Conservation (phyloP, 2,888 invertebrate genomes). For the Selenia dentaria region DNA sequence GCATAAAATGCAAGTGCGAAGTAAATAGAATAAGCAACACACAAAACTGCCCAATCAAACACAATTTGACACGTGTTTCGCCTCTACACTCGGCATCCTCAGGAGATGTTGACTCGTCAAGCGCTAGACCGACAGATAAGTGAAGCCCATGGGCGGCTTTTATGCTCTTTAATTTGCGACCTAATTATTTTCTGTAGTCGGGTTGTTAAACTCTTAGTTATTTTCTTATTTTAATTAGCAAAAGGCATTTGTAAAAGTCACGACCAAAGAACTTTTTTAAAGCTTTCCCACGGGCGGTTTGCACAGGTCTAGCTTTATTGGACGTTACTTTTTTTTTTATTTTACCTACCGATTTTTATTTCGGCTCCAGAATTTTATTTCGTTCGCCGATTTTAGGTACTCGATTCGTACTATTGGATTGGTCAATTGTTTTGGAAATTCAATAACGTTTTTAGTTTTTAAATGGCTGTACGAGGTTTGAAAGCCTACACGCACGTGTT, state of each 20-base stretch:
- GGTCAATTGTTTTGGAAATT: slow-evolving; percentile 31
- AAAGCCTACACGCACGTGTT: slow-evolving; percentile 5
- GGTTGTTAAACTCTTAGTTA: no score
- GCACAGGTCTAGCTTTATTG: slow-evolving; percentile 20
- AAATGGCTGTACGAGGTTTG: slow-evolving; percentile 11
- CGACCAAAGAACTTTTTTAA: slow-evolving; percentile 27
- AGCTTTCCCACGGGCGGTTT: slow-evolving; percentile 29
- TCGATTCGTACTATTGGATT: slow-evolving; percentile 22
- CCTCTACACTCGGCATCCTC: no score
- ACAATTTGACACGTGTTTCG: no score
- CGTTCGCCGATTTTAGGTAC: slow-evolving; percentile 6
- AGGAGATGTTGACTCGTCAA: no score
- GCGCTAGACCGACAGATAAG: no score
- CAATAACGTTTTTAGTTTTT: slow-evolving; percentile 22
- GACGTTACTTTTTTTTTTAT: no score
- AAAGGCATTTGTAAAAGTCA: slow-evolving; percentile 28
- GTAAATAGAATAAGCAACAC: no score
- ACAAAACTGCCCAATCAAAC: no score
- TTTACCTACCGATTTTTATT: slow-evolving; percentile 16
- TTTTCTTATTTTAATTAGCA: slow-evolving; percentile 31
- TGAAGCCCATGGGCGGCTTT: no score
- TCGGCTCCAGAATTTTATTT: slow-evolving; percentile 6
- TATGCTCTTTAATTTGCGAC: no score
- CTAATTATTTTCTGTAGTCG: no score
- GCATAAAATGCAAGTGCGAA: no score